Evolutionary conservation across 2,113 vertebrate genomes (phyloP), one percentile per base, ranked within the genome.

Genomic region (Casuarius casuarius): DNA sequence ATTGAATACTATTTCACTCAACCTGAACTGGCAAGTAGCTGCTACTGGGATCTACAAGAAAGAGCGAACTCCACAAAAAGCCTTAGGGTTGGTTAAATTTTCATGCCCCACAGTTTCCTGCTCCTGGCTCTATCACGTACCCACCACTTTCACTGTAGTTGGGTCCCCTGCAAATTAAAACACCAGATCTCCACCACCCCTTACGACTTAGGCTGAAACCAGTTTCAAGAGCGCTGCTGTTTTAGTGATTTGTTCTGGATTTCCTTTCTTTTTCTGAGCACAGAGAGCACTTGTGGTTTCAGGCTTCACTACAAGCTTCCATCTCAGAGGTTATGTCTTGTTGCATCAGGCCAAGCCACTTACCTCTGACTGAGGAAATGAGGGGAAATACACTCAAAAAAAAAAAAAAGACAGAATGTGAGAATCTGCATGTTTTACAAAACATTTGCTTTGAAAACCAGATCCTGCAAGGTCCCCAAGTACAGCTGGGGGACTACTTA

Each of bases 11-110:
- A 6, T 21, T 73, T 68, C n/a, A 26, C 15, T 54, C 54, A 12
- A 29, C 5, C 63, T 88, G 33, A 85, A 40, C 52, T 23, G 35
- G 14, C 46, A 77, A 48, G 17, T 26, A 35, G 26, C 42, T 58
- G 40, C 42, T 58, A 2, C 28, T 9, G 7, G n/a, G n/a, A 78
- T 75, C 26, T 52, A 18, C 11, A 51, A 28, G 28, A 49, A 84
- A 23, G 5, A 31, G 6, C 1, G 0, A 48, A 51, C 33, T n/a
- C 22, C 0, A 1, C 21, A 42, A 29, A 29, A 28, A 51, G 48
- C 19, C 11, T 58, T 42, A 66, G 17, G 25, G 38, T 3, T 42
- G 40, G n/a, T 48, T 49, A 35, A 65, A 76, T 33, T 49, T 66
- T 76, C 35, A 71, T 20, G 17, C 25, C n/a, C 38, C 54, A 14